Evolutionary conservation across 1,140 invertebrate genomes (phyloP), one percentile per base, ranked within the genome.

Genomic region (Calosoma granatense): DNA sequence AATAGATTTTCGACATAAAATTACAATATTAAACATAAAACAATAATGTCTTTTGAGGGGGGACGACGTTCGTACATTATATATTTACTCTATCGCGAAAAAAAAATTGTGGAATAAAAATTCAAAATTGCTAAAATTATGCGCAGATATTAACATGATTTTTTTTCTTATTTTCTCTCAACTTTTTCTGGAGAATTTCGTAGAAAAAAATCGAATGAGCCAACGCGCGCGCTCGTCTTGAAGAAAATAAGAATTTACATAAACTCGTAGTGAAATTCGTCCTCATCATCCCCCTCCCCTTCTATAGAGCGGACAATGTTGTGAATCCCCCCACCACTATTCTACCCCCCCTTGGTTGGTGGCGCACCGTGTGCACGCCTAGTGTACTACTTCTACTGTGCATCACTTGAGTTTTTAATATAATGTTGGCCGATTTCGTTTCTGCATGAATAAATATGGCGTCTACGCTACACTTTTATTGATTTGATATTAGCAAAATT

Each of bases 401-500:
- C 41, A 47, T 47, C 41, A 47, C 41, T 47, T 47, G 41, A 47
- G 41, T 47, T 47, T 47, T 47, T 47, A 47, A 47, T 47, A 47
- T 47, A 47, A 47, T 47, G 15, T 47, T 17, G 41, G 41, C 17
- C 17, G 15, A 17, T 47, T 47, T 4, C 41, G 41, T 47, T 47
- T 47, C 41, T 47, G 15, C 41, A 47, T 47, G 41, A 47, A 47
- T 47, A 47, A 47, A 47, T 47, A 47, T 47, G 41, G 41, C 41
- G 9, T 9, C 41, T 47, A 17, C 15, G 41, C 41, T 47, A 47
- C 26, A 36, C 9, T 47, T 47, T 47, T 47, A 47, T 47, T 47
- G 41, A 47, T 47, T 47, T 47, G 41, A 47, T 47, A 47, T 47
- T 47, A 47, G 41, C 41, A 47, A 47, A 47, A 47, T 47, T 47